Conservation (phyloP, 2,888 invertebrate genomes). For the Eupeodes latifasciatus region DNA sequence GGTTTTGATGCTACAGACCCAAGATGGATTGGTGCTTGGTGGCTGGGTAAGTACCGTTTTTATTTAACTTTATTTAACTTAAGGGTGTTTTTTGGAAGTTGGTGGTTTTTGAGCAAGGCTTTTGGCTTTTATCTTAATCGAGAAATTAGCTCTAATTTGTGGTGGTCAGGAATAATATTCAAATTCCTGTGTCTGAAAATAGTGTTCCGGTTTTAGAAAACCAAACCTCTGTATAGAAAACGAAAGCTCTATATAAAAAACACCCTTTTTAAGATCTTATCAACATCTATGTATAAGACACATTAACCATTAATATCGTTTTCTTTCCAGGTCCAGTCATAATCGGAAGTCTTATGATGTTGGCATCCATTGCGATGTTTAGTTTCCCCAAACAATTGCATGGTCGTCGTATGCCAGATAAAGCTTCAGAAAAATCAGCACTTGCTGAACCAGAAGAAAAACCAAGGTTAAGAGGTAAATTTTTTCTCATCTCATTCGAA, state of each 20-base stretch:
- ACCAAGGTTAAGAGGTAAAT: slow-evolving; percentile 87
- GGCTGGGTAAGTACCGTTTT: slow-evolving; percentile 87
- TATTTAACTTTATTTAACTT: too few relatives aligned
- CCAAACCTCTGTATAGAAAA: too few relatives aligned
- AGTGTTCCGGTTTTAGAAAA: too few relatives aligned
- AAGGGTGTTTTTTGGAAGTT: too few relatives aligned
- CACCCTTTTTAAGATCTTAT: too few relatives aligned
- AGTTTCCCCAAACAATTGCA: slow-evolving; percentile 93
- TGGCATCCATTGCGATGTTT: slow-evolving; percentile 95
- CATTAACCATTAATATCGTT: too few relatives aligned
- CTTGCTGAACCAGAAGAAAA: slow-evolving; percentile 84
- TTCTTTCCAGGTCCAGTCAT: slow-evolving; percentile 89
- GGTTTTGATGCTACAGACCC: slow-evolving; percentile 92
- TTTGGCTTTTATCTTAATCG: too few relatives aligned
- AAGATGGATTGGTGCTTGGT: slow-evolving; percentile 98
- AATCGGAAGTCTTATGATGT: slow-evolving; percentile 92
- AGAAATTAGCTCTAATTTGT: too few relatives aligned
- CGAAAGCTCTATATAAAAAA: too few relatives aligned
- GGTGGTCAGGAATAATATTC: too few relatives aligned
- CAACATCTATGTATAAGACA: background rate
- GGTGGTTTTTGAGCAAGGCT: too few relatives aligned
- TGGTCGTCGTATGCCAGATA: slow-evolving; percentile 83
- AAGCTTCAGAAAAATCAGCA: slow-evolving; percentile 69
- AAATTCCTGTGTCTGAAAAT: too few relatives aligned
- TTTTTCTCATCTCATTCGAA: background rate